These are phyloP conservation scores for Potamarius usumacintae DNA, from an alignment of 2,113 vertebrate species.

Conservation along the genomic window DNA sequence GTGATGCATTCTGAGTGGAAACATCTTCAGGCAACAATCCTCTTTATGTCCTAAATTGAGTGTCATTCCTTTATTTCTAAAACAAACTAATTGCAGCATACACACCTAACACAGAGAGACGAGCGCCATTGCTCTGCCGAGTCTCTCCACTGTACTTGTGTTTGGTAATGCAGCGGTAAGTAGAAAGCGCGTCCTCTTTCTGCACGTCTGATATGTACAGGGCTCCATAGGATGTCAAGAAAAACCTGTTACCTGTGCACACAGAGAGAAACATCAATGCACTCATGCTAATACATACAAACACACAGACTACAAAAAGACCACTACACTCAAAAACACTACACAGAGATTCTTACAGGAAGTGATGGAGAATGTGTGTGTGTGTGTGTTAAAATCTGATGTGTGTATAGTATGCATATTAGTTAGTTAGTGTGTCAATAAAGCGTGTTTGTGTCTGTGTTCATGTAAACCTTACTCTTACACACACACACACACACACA, in stretches of 20 bases:
- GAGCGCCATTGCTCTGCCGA: conserved; percentile 94
- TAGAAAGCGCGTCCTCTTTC: conserved; percentile 98
- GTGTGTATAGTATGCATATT: too few relatives aligned
- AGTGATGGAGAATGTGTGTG: neutral
- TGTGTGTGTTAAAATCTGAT: neutral
- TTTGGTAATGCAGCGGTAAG: conserved; percentile 98
- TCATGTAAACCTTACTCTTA: too few relatives aligned
- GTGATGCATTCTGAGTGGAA: neutral
- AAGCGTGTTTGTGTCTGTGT: neutral
- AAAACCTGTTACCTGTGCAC: conserved; percentile 91
- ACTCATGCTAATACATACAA: neutral
- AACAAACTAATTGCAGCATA: neutral
- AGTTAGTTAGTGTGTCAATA: too few relatives aligned
- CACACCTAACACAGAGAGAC: conserved; percentile 96
- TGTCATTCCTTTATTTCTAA: neutral
- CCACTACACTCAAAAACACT: neutral
- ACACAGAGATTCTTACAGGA: neutral
- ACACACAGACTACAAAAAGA: neutral
- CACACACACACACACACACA: too few relatives aligned
- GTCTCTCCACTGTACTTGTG: conserved; percentile 99
- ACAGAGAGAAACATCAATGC: conserved; percentile 54
- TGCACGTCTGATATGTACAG: conserved; percentile 98
- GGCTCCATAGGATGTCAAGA: conserved; percentile 91
- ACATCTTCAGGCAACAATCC: neutral
- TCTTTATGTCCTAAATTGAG: neutral